phyloP scores from a whole-genome alignment of 2,797 vertebrate species.

The Eupleurogrammus muticus region DNA sequence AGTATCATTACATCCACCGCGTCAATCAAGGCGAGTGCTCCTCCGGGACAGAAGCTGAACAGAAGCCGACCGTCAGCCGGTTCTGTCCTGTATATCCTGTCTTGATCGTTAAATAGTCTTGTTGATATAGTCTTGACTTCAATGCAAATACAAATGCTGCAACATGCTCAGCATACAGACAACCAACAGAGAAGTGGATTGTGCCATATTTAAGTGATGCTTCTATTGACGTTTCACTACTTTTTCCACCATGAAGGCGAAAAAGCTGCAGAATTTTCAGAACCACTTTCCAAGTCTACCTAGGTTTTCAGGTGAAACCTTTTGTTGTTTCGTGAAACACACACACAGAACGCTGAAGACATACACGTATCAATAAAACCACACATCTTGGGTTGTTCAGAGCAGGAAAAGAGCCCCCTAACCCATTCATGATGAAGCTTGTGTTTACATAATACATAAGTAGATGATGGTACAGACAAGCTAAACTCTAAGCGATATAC shows the following conservation, averaged over 20 bases:
- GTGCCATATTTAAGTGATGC: neutral
- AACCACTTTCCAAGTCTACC: neutral
- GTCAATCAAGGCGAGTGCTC: too few relatives aligned
- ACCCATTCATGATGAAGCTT: conserved; percentile 2
- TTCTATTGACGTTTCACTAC: neutral
- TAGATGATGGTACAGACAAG: conserved; percentile 4
- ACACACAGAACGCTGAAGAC: neutral
- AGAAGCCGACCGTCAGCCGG: too few relatives aligned
- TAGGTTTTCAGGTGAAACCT: neutral
- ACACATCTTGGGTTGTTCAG: neutral
- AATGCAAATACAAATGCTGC: too few relatives aligned
- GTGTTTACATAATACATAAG: conserved; percentile 25
- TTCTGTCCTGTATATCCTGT: too few relatives aligned
- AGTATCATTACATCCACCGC: too few relatives aligned
- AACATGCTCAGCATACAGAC: neutral
- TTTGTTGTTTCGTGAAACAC: neutral
- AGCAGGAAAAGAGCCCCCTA: conserved; percentile 6
- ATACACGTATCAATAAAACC: conserved; percentile 19
- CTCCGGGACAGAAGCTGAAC: too few relatives aligned
- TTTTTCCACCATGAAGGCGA: neutral
- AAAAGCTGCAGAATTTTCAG: neutral
- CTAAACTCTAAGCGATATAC: conserved; percentile 28
- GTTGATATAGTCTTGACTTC: too few relatives aligned
- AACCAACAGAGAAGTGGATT: neutral
- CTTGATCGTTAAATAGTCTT: too few relatives aligned